phyloP scores from a whole-genome alignment of 2,113 vertebrate species.

The Marmota flaviventris region DNA sequence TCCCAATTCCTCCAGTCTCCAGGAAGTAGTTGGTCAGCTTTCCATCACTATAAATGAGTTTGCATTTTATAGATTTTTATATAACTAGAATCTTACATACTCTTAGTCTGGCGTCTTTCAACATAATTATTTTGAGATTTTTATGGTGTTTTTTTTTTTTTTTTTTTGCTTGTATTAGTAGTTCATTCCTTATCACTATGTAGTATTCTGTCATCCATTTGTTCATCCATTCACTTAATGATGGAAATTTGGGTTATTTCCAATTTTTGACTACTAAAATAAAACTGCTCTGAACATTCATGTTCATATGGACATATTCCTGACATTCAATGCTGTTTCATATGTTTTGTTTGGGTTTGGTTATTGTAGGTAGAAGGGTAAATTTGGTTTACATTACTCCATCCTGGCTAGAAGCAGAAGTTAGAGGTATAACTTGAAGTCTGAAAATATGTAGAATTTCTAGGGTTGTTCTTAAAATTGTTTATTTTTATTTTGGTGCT shows the following conservation, averaged over 20 bases:
- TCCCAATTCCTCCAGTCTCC: neutral
- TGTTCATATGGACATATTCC: neutral
- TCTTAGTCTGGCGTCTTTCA: neutral
- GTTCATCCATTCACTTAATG: neutral
- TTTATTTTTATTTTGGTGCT: neutral
- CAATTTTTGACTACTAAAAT: conserved; percentile 26
- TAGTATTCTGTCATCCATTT: neutral
- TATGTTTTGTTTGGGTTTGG: conserved; percentile 5
- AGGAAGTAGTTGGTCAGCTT: neutral
- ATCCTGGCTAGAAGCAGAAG: neutral
- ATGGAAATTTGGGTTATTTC: conserved; percentile 33
- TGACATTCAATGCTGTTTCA: neutral
- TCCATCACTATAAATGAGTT: neutral
- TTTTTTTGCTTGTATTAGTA: neutral
- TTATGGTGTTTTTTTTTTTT: neutral
- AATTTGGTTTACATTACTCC: neutral
- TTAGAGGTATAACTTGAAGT: neutral
- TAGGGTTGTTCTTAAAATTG: neutral
- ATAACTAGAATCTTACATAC: neutral
- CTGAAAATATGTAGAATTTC: neutral
- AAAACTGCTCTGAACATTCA: neutral
- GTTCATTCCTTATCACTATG: conserved; percentile 18
- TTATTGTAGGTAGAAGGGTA: neutral
- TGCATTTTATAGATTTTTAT: conserved; percentile 27
- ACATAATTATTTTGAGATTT: conserved; percentile 26